Evolutionary conservation across 92 coral and sea anemone species (phyloP), one percentile per base, ranked within the genome.

Genomic region (Metridium senile): DNA sequence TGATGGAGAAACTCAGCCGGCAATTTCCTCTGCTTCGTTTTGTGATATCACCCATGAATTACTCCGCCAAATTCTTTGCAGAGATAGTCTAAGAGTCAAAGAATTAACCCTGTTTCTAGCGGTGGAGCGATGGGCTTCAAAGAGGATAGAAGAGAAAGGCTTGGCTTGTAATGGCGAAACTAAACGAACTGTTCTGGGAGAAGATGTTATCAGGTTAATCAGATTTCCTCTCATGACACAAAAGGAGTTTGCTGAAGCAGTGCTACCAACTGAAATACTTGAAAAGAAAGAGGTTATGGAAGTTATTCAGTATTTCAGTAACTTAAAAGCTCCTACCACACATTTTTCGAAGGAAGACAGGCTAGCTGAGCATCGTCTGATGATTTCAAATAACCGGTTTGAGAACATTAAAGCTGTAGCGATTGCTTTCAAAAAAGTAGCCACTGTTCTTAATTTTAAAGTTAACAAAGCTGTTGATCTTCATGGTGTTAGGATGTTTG

Each of bases 181-280:
- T 46, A 85, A 79, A 62, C 81, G 93, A 76, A 20, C 23, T 16
- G 71, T 88, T 18, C 74, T 88, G 30, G 89, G 93, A 18, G 86
- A 80, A 17, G 71, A 75, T 27, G 47, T 70, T 11, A 51, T 82
- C 18, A 72, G 81, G 28, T 65, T 57, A 22, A 77, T 83, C n/a
- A 84, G 89, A 45, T 88, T 84, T 51, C 83, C 65, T 0, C 25
- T 58, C 20, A 88, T 88, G 89, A 33, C 62, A 13, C 46, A 70
- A 19, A 62, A 65, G 43, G 83, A 88, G 34, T 88, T 88, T 32
- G 76, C 66, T 0, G 34, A 61, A 4, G 28, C 51, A 32, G 88
- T 77, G 1, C 67, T 62, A 11, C 66, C 63, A 47, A 10, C 28
- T 21, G 72, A 71, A 0, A 70, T 83, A 8, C 78, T 76, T 0